These are phyloP conservation scores for Macrobrachium rosenbergii DNA, from an alignment of 1,140 invertebrate genomes.

Conservation along the genomic window DNA sequence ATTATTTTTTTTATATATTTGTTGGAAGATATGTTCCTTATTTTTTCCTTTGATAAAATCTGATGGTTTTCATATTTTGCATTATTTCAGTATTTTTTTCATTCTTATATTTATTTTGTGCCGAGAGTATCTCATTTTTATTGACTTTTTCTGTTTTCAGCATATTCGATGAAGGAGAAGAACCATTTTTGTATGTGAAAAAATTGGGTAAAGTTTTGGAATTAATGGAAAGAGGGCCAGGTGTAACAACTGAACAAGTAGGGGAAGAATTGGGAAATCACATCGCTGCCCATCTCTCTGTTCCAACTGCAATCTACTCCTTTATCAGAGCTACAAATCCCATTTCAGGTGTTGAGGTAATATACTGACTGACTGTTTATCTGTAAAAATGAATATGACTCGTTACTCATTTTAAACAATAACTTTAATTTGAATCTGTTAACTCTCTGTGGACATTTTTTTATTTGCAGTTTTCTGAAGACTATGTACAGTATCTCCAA, in stretches of 20 bases:
- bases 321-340: conserved; percentile 77
- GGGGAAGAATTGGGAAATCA: conserved; percentile 76
- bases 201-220: conserved; percentile 73
- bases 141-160: conserved; percentile 29
- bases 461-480: too few relatives aligned
- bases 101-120: background rate
- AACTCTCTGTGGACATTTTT: too few relatives aligned
- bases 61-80: conserved; percentile 69
- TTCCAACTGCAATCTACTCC: conserved; percentile 83
- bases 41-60: too few relatives aligned
- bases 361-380: background rate
- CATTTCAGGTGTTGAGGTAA: conserved; percentile 75
- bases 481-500: too few relatives aligned
- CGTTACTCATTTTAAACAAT: too few relatives aligned
- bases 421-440: too few relatives aligned
- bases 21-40: too few relatives aligned
- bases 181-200: conserved; percentile 71
- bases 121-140: background rate
- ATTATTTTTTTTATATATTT: conserved; percentile 31
- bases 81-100: conserved; percentile 53
- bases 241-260: conserved; percentile 73
- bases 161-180: conserved; percentile 61
- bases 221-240: conserved; percentile 69
- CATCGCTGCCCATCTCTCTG: conserved; percentile 79
- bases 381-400: background rate